phyloP scores from a whole-genome alignment of 2,888 invertebrate species.

The Sesia apiformis region DNA sequence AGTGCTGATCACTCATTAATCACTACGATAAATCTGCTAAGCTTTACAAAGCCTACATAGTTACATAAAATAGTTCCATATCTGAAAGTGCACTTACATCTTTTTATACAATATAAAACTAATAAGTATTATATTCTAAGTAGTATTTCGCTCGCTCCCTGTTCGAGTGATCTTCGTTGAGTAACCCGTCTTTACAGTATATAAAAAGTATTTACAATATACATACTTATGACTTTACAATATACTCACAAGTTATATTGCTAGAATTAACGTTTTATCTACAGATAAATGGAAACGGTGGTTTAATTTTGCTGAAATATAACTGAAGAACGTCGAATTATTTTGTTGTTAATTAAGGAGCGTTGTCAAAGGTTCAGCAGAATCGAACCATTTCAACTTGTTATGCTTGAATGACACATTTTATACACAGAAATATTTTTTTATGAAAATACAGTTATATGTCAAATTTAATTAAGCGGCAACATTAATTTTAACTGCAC shows the following conservation, averaged over 20 bases:
- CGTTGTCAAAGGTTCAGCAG: neutral
- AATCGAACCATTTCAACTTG: slow-evolving; percentile 23
- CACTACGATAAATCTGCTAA: slow-evolving; percentile 27
- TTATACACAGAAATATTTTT: slow-evolving; percentile 73
- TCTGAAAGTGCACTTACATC: slow-evolving; percentile 70
- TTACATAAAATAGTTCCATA: slow-evolving; percentile 52
- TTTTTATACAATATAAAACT: slow-evolving; percentile 53
- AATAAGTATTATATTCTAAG: slow-evolving; percentile 58
- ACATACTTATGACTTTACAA: slow-evolving; percentile 59
- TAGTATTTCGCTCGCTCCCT: slow-evolving; percentile 31
- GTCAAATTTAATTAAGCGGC: slow-evolving; percentile 69
- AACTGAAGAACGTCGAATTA: no score
- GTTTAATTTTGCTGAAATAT: slow-evolving; percentile 13
- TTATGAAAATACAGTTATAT: slow-evolving; percentile 62
- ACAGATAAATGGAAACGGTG: slow-evolving; percentile 49
- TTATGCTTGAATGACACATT: slow-evolving; percentile 68
- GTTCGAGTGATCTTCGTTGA: slow-evolving; percentile 57
- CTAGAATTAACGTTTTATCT: slow-evolving; percentile 66
- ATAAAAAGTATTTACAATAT: slow-evolving; percentile 69
- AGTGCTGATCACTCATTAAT: no score
- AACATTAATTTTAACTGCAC: slow-evolving; percentile 69
- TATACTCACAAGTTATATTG: slow-evolving; percentile 59
- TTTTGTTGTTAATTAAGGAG: no score
- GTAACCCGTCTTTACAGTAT: slow-evolving; percentile 55
- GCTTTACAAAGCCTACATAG: slow-evolving; percentile 14